Evolutionary conservation across 2,888 invertebrate genomes (phyloP).

Genomic region (Monopis laevigella): DNA sequence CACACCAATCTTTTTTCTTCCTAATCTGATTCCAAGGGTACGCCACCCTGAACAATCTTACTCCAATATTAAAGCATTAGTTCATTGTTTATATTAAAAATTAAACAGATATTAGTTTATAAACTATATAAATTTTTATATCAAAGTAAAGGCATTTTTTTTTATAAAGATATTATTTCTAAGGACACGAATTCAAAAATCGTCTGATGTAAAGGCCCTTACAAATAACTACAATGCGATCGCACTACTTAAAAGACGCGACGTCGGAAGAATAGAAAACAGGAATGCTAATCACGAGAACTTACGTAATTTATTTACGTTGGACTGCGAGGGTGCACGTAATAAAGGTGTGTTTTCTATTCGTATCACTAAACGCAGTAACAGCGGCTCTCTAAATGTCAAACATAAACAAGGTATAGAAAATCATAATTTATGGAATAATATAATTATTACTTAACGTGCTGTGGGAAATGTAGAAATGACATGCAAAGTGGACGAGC

Average conservation of each 20-base stretch:
- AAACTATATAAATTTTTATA: too few relatives aligned
- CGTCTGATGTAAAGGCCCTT: conserved; percentile 15
- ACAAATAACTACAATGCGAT: neutral
- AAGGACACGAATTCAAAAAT: conserved; percentile 6
- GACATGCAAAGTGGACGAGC: conserved; percentile 6
- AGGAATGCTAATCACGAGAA: conserved; percentile 10
- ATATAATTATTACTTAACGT: conserved; percentile 5
- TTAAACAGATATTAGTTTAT: too few relatives aligned
- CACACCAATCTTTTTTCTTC: too few relatives aligned
- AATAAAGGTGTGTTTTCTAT: conserved; percentile 6
- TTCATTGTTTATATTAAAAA: too few relatives aligned
- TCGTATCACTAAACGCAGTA: conserved; percentile 4
- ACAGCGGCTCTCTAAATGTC: conserved; percentile 7
- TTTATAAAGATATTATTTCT: too few relatives aligned
- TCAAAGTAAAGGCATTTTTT: too few relatives aligned
- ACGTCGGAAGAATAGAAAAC: conserved; percentile 10
- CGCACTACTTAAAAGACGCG: conserved; percentile 5
- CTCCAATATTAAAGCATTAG: too few relatives aligned
- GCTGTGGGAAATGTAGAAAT: conserved; percentile 2
- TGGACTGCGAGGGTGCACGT: conserved; percentile 7
- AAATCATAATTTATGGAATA: conserved; percentile 10
- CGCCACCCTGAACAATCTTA: too few relatives aligned
- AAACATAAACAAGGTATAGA: conserved; percentile 4
- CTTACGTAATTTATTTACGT: conserved; percentile 9
- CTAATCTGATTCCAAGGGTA: too few relatives aligned